Evolutionary conservation across 2,113 vertebrate species (phyloP), one percentile per base, ranked within the genome.

Genomic region (Colius striatus): DNA sequence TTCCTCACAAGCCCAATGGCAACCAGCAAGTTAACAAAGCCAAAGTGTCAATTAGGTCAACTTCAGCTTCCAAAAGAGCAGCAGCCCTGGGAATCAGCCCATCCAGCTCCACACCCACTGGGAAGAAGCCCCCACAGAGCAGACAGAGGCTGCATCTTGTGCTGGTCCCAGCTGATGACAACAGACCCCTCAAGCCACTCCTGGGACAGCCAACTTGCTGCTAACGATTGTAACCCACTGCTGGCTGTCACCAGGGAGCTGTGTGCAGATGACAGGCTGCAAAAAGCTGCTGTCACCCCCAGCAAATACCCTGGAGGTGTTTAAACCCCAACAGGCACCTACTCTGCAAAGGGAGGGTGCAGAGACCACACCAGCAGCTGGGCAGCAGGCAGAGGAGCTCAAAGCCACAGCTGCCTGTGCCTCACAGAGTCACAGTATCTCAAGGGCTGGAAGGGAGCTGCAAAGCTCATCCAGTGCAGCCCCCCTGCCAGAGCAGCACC

Each of bases 81-180:
- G 11, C 2, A 7, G 48, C 29, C 23, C 58, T 1, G 0, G 20
- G 60, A 89, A 13, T 51, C 14, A 71, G 45, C 66, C 58, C 55
- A 21, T 18, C 22, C 74, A 60, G 38, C 55, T 53, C 32, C 62
- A 51, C n/a, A 41, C 55, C 72, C 73, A 2, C 2, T 6, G 70
- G 55, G 27, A 79, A 78, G 30, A 60, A 29, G 50, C 55, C 62
- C 5, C 21, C 50, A 4, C 0, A 0, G 58, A 23, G n/a, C 3
- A 3, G 22, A 25, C 3, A 4, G 72, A 76, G 54, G 21, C 2
- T 38, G 36, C 25, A 5, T 50, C 50, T 62, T 1, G 0, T 1
- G 8, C 25, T 48, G n/a, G 14, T 55, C 34, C 30, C 14, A 10
- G 62, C 19, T 66, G 2, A 2, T 32, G 84, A 21, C 50, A 65